Percentiles rank a stretch among this genome's conserved stretches.
Conservation (phyloP, 2,113 vertebrate genomes). For the Bubo scandiacus region DNA sequence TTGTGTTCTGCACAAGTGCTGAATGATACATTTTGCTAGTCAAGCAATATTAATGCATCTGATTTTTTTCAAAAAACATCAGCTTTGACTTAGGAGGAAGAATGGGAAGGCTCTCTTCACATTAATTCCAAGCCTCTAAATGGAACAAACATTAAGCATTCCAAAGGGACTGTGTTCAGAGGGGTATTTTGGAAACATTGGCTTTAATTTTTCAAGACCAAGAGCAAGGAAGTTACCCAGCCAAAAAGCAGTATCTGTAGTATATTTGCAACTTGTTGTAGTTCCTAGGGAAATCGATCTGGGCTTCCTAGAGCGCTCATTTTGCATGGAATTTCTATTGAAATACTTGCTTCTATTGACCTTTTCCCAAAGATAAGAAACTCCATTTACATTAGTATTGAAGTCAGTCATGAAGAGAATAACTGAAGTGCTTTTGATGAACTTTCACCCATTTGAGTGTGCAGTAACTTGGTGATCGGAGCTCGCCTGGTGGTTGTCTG, state of each 20-base stretch:
- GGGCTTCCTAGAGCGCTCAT: neutral
- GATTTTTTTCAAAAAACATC: rapidly evolving
- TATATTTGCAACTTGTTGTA: neutral
- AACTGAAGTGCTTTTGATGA: neutral
- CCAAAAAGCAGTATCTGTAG: neutral
- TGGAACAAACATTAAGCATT: neutral
- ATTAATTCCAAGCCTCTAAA: too few species aligned
- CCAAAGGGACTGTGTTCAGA: neutral
- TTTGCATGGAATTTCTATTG: neutral
- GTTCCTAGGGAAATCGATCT: neutral
- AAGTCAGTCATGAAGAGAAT: neutral
- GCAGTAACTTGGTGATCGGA: neutral
- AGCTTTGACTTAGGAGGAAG: neutral
- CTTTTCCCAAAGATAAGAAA: neutral
- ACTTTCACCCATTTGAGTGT: neutral
- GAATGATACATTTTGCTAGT: rapidly evolving
- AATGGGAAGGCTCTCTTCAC: neutral
- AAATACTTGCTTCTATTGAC: neutral
- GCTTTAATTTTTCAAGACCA: neutral
- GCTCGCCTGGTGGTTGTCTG: neutral
- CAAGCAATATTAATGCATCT: neutral
- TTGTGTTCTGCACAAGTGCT: neutral
- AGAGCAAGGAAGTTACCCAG: neutral
- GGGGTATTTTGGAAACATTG: neutral
- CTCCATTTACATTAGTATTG: neutral